Conservation (phyloP, 1,140 invertebrate genomes). For the Zaprionus nigranus region DNA sequence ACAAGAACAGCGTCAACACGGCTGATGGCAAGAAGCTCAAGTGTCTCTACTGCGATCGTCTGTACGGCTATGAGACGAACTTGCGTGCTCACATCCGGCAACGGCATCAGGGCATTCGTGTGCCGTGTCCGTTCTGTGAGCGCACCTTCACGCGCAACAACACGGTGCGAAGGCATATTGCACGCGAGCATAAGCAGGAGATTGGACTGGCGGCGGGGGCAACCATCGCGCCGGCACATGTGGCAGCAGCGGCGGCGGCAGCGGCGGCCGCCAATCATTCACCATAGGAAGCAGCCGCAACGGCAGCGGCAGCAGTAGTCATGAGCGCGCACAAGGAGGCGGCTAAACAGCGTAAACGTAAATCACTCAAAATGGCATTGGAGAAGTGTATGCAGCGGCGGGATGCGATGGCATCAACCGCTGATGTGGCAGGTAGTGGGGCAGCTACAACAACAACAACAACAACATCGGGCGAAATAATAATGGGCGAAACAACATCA, state of each 20-base stretch:
- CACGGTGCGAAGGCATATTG: slow-evolving; percentile 94
- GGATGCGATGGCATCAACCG: slow-evolving; percentile 67
- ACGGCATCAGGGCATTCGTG: slow-evolving; percentile 94
- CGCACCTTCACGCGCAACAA: slow-evolving; percentile 97
- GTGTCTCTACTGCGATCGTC: slow-evolving; percentile 95
- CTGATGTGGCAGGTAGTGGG: slow-evolving; percentile 25
- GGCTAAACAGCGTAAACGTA: slow-evolving; percentile 82
- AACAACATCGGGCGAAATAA: neutral
- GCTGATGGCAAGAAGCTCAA: slow-evolving; percentile 91
- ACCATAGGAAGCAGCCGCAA: slow-evolving; percentile 85
- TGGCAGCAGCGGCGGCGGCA: slow-evolving; percentile 81
- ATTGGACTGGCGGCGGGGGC: slow-evolving; percentile 87
- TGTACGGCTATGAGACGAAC: slow-evolving; percentile 97
- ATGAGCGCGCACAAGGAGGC: slow-evolving; percentile 81
- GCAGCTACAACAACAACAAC: slow-evolving; percentile 10
- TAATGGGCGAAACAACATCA: slow-evolving; percentile 16
- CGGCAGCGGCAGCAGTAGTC: slow-evolving; percentile 84
- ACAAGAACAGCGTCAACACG: slow-evolving; percentile 84
- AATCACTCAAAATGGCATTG: slow-evolving; percentile 84
- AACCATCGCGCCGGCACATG: slow-evolving; percentile 80
- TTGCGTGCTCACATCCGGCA: slow-evolving; percentile 94
- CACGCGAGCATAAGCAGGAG: slow-evolving; percentile 93
- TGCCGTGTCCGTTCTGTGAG: slow-evolving; percentile 94
- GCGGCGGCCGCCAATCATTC: slow-evolving; percentile 85
- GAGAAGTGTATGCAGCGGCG: slow-evolving; percentile 83